These are phyloP conservation scores for Nannospalax galili DNA, from an alignment of 2,113 vertebrate species.

Conservation along the genomic window DNA sequence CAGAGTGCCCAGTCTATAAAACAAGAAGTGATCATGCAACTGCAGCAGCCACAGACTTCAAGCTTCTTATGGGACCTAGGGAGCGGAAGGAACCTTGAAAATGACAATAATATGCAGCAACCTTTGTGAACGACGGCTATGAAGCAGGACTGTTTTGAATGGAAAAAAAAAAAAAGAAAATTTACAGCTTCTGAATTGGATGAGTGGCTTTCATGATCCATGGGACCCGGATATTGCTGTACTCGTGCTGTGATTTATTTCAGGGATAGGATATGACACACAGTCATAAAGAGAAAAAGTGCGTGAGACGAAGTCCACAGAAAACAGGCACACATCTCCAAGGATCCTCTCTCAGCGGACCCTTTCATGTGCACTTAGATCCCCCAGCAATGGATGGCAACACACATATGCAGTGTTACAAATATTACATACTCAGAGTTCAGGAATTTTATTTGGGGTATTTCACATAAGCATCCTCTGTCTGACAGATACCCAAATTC, in stretches of 20 bases:
- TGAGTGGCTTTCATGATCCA: background rate
- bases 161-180: slow-evolving; percentile 17
- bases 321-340: background rate
- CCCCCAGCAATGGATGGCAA: background rate
- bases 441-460: background rate
- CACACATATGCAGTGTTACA: background rate
- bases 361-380: background rate
- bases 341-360: background rate
- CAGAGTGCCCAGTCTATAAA: background rate
- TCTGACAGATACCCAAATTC: background rate
- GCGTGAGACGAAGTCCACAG: background rate
- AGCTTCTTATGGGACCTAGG: background rate
- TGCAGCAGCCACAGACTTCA: background rate
- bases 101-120: background rate
- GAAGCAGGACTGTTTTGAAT: slow-evolving; percentile 23
- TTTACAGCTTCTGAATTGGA: background rate
- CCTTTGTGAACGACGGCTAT: slow-evolving; percentile 17
- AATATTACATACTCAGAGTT: background rate
- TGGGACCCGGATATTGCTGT: background rate
- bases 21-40: background rate
- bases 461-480: background rate
- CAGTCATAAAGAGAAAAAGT: background rate
- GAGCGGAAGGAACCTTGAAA: background rate
- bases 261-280: background rate
- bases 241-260: background rate